These are phyloP conservation scores for Xylota segnis DNA, from an alignment of 2,888 invertebrate genomes.

Conservation along the genomic window DNA sequence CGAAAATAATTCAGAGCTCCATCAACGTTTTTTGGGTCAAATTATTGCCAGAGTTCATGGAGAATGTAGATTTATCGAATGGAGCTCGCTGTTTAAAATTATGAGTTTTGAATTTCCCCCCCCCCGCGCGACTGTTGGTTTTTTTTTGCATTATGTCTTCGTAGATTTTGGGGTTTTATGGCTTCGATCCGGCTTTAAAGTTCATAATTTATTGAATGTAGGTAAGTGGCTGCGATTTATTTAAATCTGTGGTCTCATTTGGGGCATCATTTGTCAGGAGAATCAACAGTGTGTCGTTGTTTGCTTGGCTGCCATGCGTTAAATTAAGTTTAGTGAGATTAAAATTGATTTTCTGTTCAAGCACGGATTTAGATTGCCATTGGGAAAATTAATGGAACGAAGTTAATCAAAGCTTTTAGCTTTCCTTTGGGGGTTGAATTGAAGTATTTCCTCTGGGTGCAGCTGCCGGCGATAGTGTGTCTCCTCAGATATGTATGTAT, in stretches of 20 bases:
- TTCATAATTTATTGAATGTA: constrained; percentile 57
- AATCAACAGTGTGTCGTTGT: constrained; percentile 56
- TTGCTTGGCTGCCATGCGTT: constrained; percentile 60
- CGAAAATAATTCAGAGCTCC: constrained; percentile 71
- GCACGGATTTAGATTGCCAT: constrained; percentile 26
- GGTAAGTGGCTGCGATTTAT: constrained; percentile 58
- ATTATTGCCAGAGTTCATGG: constrained; percentile 42
- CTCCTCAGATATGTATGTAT: not conserved
- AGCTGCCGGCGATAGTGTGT: not conserved
- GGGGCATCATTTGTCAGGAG: constrained; percentile 31
- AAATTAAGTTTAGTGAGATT: constrained; percentile 52
- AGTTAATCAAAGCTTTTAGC: constrained; percentile 22
- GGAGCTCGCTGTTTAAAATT: constrained; percentile 31
- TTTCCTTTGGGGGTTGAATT: not conserved
- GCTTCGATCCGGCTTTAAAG: constrained; percentile 21
- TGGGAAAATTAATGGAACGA: constrained; percentile 30
- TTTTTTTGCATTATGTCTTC: not conserved
- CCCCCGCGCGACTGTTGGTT: not conserved
- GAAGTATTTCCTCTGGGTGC: not conserved
- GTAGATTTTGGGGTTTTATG: constrained; percentile 19
- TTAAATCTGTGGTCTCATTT: constrained; percentile 47
- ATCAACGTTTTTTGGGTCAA: constrained; percentile 70
- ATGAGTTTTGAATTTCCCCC: constrained; percentile 35
- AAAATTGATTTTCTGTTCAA: constrained; percentile 44
- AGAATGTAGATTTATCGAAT: constrained; percentile 52